Percentiles rank a stretch among this genome's conserved stretches.
These are phyloP conservation scores for Alosa alosa DNA, from an alignment of 2,113 vertebrate species.

Conservation along the genomic window DNA sequence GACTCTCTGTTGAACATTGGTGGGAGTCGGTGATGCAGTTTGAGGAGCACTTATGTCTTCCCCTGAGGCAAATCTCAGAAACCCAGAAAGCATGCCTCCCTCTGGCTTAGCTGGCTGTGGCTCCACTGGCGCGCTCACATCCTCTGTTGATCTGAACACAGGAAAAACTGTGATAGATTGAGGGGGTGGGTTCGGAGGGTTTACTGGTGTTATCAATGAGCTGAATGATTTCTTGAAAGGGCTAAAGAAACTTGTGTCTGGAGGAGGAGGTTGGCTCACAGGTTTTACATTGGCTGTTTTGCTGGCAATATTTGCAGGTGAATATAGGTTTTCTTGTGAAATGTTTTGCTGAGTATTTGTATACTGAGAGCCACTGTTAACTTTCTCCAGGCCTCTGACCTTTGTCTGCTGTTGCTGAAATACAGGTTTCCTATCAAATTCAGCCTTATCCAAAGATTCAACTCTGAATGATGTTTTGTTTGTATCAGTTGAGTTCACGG, in stretches of 20 bases:
- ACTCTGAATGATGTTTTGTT: slow-evolving; percentile 33
- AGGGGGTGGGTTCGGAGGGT: slow-evolving; percentile 56
- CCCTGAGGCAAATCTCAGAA: slow-evolving; percentile 66
- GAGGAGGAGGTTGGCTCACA: slow-evolving; percentile 36
- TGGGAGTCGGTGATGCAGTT: slow-evolving; percentile 40
- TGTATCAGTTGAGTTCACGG: slow-evolving; percentile 35
- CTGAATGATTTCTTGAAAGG: slow-evolving; percentile 86
- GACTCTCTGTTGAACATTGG: slow-evolving; percentile 33
- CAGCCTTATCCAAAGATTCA: slow-evolving; percentile 29
- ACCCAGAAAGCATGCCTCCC: slow-evolving; percentile 60
- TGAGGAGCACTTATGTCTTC: slow-evolving; percentile 55
- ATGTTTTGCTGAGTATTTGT: slow-evolving; percentile 37
- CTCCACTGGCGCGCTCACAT: slow-evolving; percentile 55
- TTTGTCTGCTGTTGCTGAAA: slow-evolving; percentile 18
- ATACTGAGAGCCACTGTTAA: not conserved
- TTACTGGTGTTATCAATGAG: slow-evolving; percentile 75
- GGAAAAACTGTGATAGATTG: slow-evolving; percentile 63
- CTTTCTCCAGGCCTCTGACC: not conserved
- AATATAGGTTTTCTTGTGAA: slow-evolving; percentile 35
- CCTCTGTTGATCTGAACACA: slow-evolving; percentile 68
- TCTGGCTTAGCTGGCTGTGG: slow-evolving; percentile 54
- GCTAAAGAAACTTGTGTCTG: slow-evolving; percentile 74
- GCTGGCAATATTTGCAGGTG: slow-evolving; percentile 32
- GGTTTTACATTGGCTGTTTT: slow-evolving; percentile 24
- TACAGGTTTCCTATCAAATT: slow-evolving; percentile 23